Evolutionary conservation across 2,797 vertebrate genomes (phyloP), one percentile per base, ranked within the genome.

Genomic region (Chelon labrosus): DNA sequence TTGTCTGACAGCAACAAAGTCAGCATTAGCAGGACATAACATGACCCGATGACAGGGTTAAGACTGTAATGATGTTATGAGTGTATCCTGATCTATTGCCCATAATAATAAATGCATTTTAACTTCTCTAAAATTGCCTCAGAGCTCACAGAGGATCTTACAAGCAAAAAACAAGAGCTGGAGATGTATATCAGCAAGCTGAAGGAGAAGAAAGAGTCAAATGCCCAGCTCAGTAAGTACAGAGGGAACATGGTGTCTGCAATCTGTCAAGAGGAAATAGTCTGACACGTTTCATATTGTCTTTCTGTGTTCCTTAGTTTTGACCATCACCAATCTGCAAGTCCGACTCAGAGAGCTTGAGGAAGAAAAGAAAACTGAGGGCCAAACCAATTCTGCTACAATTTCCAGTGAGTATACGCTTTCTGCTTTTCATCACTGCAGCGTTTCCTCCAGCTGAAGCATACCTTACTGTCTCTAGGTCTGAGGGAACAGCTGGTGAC

Each of bases 221-320:
- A 69, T 5, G 59, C 44, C 27, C 7, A 20, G 1, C 10, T 88
- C 38, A 81, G 86, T 89, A 44, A 83, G 84, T 79, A 54, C 19
- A 59, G 12, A 55, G n/a, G 14, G 3, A 68, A 20, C 19, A 19
- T 1, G 16, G 3, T 42, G 19, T 49, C 10, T n/a, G 3, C 9
- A 12, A 27, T 22, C 2, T 50, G 16, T 11, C 13, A 14, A 14
- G 0, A 19, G 10, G 27, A 27, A 62, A 59, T 20, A 3, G 1
- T 41, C 1, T 22, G 2, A 70, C 44, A 58, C 37, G 0, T 35
- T 56, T 37, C 1, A 42, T 44, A 3, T 35, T 0, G 51, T 12
- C 10, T 67, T 47, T 61, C 2, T 75, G 14, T 65, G 3, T 64
- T 44, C 31, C 16, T 57, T 67, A 88, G 87, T 84, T 79, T 38